Conservation (phyloP, 1,140 invertebrate genomes). For the Rhopalosiphum padi region DNA sequence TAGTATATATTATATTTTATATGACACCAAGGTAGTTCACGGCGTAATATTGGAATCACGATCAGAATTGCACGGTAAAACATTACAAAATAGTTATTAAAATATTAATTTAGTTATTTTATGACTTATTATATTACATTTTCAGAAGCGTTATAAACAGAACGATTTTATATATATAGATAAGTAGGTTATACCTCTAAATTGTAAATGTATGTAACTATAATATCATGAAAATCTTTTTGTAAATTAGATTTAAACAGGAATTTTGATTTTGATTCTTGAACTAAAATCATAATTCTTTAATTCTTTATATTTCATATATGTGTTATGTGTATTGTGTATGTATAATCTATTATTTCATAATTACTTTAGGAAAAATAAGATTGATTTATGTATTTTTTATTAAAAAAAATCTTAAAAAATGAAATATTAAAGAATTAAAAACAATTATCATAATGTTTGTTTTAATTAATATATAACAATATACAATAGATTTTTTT, state of each 20-base stretch:
- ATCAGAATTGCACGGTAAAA: neutral
- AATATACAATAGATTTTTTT: neutral
- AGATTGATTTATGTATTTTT: too few relatives aligned
- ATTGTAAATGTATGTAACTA: neutral
- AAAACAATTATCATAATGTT: neutral
- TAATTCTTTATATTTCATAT: neutral
- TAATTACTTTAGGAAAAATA: neutral
- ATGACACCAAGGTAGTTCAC: neutral
- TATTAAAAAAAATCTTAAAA: neutral
- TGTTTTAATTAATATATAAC: neutral
- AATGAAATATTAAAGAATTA: neutral
- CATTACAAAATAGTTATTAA: neutral
- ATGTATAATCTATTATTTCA: too few relatives aligned
- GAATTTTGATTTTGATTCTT: neutral
- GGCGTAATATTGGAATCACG: neutral
- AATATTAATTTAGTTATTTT: neutral
- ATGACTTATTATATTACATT: neutral
- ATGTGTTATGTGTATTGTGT: neutral
- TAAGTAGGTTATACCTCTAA: neutral
- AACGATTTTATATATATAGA: neutral
- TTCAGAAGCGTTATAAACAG: neutral
- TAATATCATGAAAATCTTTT: neutral
- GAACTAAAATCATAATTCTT: neutral
- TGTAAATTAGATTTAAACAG: neutral
- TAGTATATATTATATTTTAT: neutral